Base-by-base conservation (phyloP, 2,113 vertebrate genomes). In the Chauna torquata region DNA sequence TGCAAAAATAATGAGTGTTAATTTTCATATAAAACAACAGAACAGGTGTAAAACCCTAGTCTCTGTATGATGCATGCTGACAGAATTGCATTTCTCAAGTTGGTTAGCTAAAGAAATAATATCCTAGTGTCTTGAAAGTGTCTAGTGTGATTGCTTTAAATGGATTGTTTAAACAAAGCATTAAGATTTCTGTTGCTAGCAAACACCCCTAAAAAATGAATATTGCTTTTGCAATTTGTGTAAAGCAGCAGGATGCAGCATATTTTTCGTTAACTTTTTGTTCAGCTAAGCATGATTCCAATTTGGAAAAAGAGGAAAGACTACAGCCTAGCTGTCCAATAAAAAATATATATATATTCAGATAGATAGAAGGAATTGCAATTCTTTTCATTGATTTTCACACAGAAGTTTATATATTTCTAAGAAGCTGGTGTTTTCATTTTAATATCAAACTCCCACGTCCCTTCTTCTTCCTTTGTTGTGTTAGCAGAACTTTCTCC, bases 31-130 rank as follows among this genome's bases (percentile, higher is more conserved):
- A 5, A 30, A 62, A 61, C 23, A 66, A 61, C 12, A 32, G 24
- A 66, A 65, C 0, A 2, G 11, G 3, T 66, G 19, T 45, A 47
- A 57, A 74, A n/a, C 62, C 59, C 2, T 1, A 45, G 30, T 16
- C 8, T 72, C 13, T 49, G 19, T 36, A 2, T 45, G 38, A 42
- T 34, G 28, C 30, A 17, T 11, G 12, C 42, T 34, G 42, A 7
- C 9, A 75, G 28, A 91, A 89, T 40, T 38, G 11, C 57, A 40
- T 57, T 85, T 40, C 40, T 71, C 13, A 55, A 34, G 44, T 6
- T 89, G 36, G 15, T 54, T 58, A 61, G 19, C 27, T 49, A 23
- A 78, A 68, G 71, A 58, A 77, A 57, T 81, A 61, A 55, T 47
- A 66, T 38, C 27, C 32, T 44, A 20, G 27, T 14, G 4, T 55